These are phyloP conservation scores for Antheraea pernyi DNA, from an alignment of 1,140 invertebrate species.

Conservation along the genomic window DNA sequence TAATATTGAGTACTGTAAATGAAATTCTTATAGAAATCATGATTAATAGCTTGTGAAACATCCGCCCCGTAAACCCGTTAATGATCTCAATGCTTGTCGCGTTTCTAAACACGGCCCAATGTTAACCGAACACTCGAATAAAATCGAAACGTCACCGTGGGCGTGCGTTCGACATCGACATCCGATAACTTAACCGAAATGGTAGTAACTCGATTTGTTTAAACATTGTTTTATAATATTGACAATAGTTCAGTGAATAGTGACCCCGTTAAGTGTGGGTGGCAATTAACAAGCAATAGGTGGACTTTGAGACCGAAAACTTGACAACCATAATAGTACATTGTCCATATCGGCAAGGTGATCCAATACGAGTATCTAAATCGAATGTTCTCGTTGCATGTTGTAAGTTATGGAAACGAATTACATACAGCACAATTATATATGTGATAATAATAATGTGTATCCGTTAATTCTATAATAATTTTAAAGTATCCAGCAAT, in stretches of 20 bases:
- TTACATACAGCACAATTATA: too few relatives aligned
- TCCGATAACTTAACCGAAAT: constrained; percentile 16
- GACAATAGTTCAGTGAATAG: constrained; percentile 31
- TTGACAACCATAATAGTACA: constrained; percentile 10
- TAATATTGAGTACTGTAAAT: too few relatives aligned
- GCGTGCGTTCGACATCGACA: constrained; percentile 30
- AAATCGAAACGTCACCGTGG: constrained; percentile 20
- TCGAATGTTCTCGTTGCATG: not conserved
- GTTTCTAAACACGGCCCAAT: constrained; percentile 14
- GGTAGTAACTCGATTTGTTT: constrained; percentile 22
- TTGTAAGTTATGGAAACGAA: too few relatives aligned
- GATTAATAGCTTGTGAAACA: constrained; percentile 15
- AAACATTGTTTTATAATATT: constrained; percentile 39
- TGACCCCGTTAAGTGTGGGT: constrained; percentile 41
- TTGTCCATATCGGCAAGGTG: constrained; percentile 21
- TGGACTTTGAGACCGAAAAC: constrained; percentile 23
- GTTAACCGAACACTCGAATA: constrained; percentile 1
- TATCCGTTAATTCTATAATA: too few relatives aligned
- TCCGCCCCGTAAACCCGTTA: constrained; percentile 12
- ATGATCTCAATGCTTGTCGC: not conserved
- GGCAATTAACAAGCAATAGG: constrained; percentile 56
- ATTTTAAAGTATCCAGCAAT: too few relatives aligned
- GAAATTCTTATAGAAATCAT: not conserved
- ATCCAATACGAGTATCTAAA: constrained; percentile 6
- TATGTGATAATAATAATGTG: too few relatives aligned